These are phyloP conservation scores for Pomacea canaliculata DNA, from an alignment of 2,888 invertebrate species.

Conservation along the genomic window DNA sequence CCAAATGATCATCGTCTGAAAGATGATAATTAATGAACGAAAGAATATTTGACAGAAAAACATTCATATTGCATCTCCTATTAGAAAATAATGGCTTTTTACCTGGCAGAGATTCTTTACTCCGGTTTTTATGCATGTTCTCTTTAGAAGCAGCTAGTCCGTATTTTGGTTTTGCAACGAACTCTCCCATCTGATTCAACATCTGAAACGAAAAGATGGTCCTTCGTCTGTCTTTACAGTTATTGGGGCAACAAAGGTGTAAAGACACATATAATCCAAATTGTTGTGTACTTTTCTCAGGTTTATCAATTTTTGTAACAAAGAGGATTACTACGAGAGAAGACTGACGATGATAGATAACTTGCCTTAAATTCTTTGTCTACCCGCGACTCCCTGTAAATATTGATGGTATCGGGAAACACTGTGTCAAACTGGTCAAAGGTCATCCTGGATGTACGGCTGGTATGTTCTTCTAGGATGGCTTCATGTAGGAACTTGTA, in stretches of 20 bases:
- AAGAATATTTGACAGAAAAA: too few species aligned
- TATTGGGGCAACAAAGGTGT: too few species aligned
- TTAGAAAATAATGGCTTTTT: not conserved
- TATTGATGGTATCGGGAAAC: not conserved
- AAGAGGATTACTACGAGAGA: too few species aligned
- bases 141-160: not conserved
- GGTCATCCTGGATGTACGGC: constrained; percentile 4
- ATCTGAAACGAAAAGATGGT: not conserved
- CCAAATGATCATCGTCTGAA: too few species aligned
- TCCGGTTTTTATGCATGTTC: constrained; percentile 2
- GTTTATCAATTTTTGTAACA: too few species aligned
- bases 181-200: constrained; percentile 2
- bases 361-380: too few species aligned
- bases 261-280: too few species aligned
- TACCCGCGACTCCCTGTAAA: not conserved
- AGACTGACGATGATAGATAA: too few species aligned
- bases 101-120: constrained; percentile 4
- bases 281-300: too few species aligned
- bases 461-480: constrained; percentile 8
- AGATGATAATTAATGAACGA: too few species aligned
- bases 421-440: not conserved
- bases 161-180: not conserved
- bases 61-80: too few species aligned
- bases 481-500: not conserved
- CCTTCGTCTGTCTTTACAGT: too few species aligned